Evolutionary conservation across 2,888 invertebrate species (phyloP).

Genomic region (Drosophila quinaria): DNA sequence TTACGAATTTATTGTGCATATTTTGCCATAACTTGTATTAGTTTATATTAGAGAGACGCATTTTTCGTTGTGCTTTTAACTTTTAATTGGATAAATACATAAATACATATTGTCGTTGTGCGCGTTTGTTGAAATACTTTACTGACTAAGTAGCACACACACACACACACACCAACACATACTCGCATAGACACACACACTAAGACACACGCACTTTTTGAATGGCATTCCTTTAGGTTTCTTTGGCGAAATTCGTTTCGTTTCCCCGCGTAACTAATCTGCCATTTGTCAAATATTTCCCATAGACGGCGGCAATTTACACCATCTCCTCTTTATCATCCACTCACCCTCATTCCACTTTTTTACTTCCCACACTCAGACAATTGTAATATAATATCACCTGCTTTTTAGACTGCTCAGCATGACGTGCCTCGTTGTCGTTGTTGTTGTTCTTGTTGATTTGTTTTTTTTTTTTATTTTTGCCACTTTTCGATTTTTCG

Average conservation of each 20-base stretch:
- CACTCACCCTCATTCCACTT: neutral
- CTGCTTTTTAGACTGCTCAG: constrained; percentile 28
- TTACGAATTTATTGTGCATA: constrained; percentile 5
- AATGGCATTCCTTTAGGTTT: constrained; percentile 39
- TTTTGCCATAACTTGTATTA: neutral
- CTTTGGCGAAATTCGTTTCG: constrained; percentile 16
- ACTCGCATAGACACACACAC: neutral
- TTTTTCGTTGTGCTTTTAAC: constrained; percentile 34
- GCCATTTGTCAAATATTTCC: constrained; percentile 34
- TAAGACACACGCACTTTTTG: constrained; percentile 12
- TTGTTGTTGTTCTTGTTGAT: neutral
- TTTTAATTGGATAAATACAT: constrained; percentile 51
- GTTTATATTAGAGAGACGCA: constrained; percentile 20
- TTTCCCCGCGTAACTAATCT: constrained; percentile 47
- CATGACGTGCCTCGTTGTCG: constrained; percentile 26
- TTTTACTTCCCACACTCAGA: neutral
- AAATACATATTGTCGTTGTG: constrained; percentile 23
- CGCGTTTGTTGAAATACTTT: constrained; percentile 28
- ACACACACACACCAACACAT: neutral
- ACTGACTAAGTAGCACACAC: neutral
- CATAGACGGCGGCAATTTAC: constrained; percentile 6
- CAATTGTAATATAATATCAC: constrained; percentile 51
- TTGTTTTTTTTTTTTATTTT: constrained; percentile 16
- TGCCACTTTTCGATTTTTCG: constrained; percentile 37
- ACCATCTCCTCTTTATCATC: neutral